Base-by-base conservation (phyloP, 2,797 vertebrate genomes). In the Acrocephalus scirpaceus region DNA sequence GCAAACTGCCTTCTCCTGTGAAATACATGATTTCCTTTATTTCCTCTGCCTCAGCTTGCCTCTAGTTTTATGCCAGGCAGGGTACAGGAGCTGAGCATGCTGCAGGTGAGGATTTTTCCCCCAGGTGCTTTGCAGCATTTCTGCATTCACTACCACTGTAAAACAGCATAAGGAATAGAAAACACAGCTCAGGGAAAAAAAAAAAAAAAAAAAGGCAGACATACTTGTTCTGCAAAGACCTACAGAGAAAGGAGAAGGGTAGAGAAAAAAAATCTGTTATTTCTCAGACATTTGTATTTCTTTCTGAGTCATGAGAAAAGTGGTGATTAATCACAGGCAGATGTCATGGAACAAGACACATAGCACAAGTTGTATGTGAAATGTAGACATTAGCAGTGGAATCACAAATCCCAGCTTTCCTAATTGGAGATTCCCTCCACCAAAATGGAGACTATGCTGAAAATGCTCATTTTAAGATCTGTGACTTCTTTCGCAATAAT, bases 401-500 rank as follows among this genome's bases (percentile, higher is more conserved):
- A 91, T 86, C 82, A 77, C 90, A 92, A 92, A 94, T 92, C 67
- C 44, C 54, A 73, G 44, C 65, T 74, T 85, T 89, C 54, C 65
- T 94, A 91, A 91, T 90, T 93, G 90, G 86, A 94, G 32, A 91
- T 69, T 65, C 61, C 84, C 88, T 60, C 2, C 1, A 79, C 47
- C 57, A 75, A 95, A 92, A 79, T 20, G 61, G 34, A 87, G 51
- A 73, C 11, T 7, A 7, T 20, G 42, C 38, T 16, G 32, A 61
- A 88, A 53, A 40, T 0, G 5, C 44, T 91, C 61, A 19, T 92
- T 84, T 88, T 75, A 77, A 95, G 72, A 85, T 57, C 60, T 30
- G 16, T 75, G 58, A 64, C 82, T 91, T 93, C 65, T 69, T 23
- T 64, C 0, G 0, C 60, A 90, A 82, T 95, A 93, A 92, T 85